Percentiles rank a stretch among this genome's conserved stretches.
These are phyloP conservation scores for Rhinophrynus dorsalis DNA, from an alignment of 2,797 vertebrate genomes.

Conservation along the genomic window DNA sequence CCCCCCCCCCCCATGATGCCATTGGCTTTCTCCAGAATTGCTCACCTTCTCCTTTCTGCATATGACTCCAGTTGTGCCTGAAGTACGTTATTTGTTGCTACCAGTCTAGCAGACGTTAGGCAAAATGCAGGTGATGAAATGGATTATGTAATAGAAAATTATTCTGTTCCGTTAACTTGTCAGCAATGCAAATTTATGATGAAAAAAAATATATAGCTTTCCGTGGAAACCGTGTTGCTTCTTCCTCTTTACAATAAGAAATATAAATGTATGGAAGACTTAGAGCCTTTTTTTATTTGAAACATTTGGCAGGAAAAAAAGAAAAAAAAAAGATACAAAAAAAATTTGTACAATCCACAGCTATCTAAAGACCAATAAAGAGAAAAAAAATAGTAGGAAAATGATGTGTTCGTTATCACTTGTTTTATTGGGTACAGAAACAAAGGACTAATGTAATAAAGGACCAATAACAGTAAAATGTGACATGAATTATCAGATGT, in stretches of 20 bases:
- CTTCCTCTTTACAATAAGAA: constrained; percentile 39
- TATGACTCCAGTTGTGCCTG: too few species aligned
- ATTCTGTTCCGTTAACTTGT: constrained; percentile 36
- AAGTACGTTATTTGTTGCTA: neutral
- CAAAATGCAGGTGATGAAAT: neutral
- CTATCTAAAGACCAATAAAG: constrained; percentile 72
- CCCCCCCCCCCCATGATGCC: too few species aligned
- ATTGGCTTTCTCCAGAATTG: too few species aligned
- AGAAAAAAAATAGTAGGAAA: constrained; percentile 57
- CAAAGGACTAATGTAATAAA: too few species aligned
- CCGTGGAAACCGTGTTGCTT: constrained; percentile 52
- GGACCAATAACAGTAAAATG: too few species aligned
- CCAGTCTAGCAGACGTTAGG: neutral
- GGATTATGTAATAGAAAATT: neutral
- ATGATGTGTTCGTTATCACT: constrained; percentile 13
- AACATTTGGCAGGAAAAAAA: neutral
- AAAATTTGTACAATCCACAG: constrained; percentile 68
- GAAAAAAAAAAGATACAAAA: constrained; percentile 52
- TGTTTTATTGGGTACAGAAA: neutral
- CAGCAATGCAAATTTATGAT: constrained; percentile 45
- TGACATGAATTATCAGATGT: too few species aligned
- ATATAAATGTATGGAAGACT: constrained; percentile 53
- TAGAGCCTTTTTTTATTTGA: constrained; percentile 21
- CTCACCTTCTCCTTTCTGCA: too few species aligned
- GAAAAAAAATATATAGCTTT: constrained; percentile 45